These are phyloP conservation scores for Sebastes matsubarae DNA, from an alignment of 2,797 vertebrate genomes.

Conservation along the genomic window DNA sequence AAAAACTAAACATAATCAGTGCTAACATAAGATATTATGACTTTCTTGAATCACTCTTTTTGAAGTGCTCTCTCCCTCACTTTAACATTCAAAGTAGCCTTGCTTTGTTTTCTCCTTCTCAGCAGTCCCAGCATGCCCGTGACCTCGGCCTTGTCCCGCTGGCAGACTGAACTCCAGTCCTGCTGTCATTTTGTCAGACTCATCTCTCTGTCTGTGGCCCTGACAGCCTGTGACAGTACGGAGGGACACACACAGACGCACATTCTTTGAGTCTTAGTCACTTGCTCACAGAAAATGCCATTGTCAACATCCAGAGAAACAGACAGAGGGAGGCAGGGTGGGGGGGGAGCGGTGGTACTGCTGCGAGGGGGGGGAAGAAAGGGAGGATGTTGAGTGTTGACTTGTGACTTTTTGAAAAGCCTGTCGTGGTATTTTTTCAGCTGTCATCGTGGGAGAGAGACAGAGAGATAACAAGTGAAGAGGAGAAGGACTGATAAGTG, in stretches of 20 bases:
- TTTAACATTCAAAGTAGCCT: background rate
- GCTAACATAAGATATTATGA: background rate
- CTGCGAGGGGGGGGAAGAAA: background rate
- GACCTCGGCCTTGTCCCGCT: slow-evolving; percentile 49
- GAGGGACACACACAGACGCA: slow-evolving; percentile 41
- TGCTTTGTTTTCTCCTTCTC: background rate
- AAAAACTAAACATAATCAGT: background rate
- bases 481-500: background rate
- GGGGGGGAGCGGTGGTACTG: too few relatives aligned
- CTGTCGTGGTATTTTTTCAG: slow-evolving; percentile 46
- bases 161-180: slow-evolving; percentile 39
- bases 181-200: slow-evolving; percentile 44
- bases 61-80: background rate
- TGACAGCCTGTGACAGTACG: slow-evolving; percentile 73
- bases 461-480: background rate
- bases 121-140: background rate
- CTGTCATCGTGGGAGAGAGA: slow-evolving; percentile 20
- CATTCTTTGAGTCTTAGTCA: slow-evolving; percentile 76
- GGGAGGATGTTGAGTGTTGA: slow-evolving; percentile 49
- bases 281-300: slow-evolving; percentile 70
- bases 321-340: slow-evolving; percentile 2
- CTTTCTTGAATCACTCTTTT: background rate
- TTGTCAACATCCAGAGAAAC: slow-evolving; percentile 70
- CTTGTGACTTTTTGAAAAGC: slow-evolving; percentile 55
- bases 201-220: slow-evolving; percentile 49